Conservation (phyloP, 2,888 invertebrate genomes). For the Lithophane leautieri region DNA sequence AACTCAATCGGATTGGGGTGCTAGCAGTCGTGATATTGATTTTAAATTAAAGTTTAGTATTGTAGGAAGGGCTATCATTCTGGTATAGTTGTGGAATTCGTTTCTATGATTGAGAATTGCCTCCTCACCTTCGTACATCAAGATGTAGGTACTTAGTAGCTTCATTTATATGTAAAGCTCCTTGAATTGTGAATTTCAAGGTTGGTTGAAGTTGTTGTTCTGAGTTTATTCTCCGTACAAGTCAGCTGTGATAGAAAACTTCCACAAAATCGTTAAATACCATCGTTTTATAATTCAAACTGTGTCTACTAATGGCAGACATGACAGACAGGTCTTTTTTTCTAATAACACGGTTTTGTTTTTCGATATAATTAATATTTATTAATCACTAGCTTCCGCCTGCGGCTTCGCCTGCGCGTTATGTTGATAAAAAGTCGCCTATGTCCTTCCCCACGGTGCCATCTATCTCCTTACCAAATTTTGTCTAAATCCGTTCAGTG, state of each 20-base stretch:
- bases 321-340: background rate
- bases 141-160: background rate
- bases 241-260: background rate
- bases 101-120: conserved; percentile 20
- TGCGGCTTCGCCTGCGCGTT: too few species aligned
- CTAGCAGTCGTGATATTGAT: conserved; percentile 50
- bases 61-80: conserved; percentile 30
- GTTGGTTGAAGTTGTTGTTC: background rate
- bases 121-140: background rate
- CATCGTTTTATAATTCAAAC: background rate
- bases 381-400: too few species aligned
- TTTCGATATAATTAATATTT: conserved; percentile 2
- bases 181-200: too few species aligned
- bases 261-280: background rate
- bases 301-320: background rate
- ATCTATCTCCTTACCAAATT: too few species aligned
- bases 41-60: conserved; percentile 53
- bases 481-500: too few species aligned
- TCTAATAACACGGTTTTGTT: background rate
- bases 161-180: background rate
- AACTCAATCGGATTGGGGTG: conserved; percentile 43
- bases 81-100: conserved; percentile 37
- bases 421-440: too few species aligned
- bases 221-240: background rate
- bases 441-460: too few species aligned